Base-by-base conservation (phyloP, 2,888 invertebrate genomes). In the Himalopsyche japonica region DNA sequence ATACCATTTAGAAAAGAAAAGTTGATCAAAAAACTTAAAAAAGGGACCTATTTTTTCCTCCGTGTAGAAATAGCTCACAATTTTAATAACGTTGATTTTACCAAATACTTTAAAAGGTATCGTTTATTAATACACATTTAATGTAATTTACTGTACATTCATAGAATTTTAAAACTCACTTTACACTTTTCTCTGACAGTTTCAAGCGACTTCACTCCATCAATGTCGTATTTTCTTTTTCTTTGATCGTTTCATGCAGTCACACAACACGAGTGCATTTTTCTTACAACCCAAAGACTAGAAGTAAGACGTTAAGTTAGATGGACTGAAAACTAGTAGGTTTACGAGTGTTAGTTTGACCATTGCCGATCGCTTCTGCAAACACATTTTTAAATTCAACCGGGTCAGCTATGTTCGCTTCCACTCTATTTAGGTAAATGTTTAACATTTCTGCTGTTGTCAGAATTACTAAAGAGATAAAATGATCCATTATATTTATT, bases 231-330 rank as follows among this genome's bases (percentile, higher is more conserved):
- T 57, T 83, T 48, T 18, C 32, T 57, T 83, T 24, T 49, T 64
- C 49, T 37, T 27, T 30, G 49, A 32, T 27, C 82, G 34, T 83
- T 77, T 43, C 80, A 76, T 49, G 57, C 76, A n/a, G 70, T 48
- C 27, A 64, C 76, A 57, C 78, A 77, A 78, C 57, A 24, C 30
- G 30, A 70, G 81, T 76, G 70, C 76, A 49, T 82, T 82, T 32
- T n/a, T 43, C 27, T 32, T 78, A 24, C 43, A 27, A 15, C 57
- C 49, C 37, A 57, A 49, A 15, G 30, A 24, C 80, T 24, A 80
- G 37, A 70, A 84, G 81, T 79, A 79, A 84, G 84, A 81, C 81
- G 80, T 81, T 77, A 84, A 76, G 79, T 64, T 84, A 81, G 81
- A 84, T 81, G 84, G 84, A 27, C 34, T 81, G 84, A 64, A 81